Conservation (phyloP, 2,888 invertebrate genomes). For the Lochmaea capreae region DNA sequence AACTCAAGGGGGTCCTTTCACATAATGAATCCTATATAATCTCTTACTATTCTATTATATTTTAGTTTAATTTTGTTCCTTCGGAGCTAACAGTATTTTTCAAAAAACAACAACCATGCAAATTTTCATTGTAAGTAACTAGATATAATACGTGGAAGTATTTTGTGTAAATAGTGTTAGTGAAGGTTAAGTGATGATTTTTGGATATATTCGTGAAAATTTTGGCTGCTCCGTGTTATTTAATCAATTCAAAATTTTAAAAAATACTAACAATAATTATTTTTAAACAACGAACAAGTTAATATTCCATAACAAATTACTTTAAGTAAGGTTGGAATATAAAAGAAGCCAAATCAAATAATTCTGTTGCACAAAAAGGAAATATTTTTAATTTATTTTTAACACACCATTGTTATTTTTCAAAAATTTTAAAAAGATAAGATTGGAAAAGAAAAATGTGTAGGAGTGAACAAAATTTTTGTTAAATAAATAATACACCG, state of each 20-base stretch:
- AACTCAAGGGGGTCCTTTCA: slow-evolving; percentile 56
- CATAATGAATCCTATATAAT: slow-evolving; percentile 55
- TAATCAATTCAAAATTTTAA: neutral
- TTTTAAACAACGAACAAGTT: too few relatives aligned
- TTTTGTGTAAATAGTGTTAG: slow-evolving; percentile 26
- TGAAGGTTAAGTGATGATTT: slow-evolving; percentile 22
- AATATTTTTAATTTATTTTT: too few relatives aligned
- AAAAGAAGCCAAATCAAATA: too few relatives aligned
- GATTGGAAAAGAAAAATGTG: too few relatives aligned
- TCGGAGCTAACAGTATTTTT: slow-evolving; percentile 25
- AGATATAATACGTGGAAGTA: slow-evolving; percentile 4
- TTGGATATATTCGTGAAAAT: slow-evolving; percentile 10
- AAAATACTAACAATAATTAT: neutral
- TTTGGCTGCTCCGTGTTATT: neutral
- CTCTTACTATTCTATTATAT: slow-evolving; percentile 43
- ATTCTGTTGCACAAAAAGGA: too few relatives aligned
- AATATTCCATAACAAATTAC: too few relatives aligned
- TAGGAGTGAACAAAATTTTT: too few relatives aligned
- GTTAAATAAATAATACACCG: too few relatives aligned
- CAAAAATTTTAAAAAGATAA: too few relatives aligned
- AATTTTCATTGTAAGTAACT: slow-evolving; percentile 57
- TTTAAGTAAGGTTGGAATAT: too few relatives aligned
- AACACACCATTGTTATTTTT: too few relatives aligned
- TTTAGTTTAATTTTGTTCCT: slow-evolving; percentile 50
- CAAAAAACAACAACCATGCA: slow-evolving; percentile 38